Evolutionary conservation across 2,888 invertebrate genomes (phyloP).

Genomic region (Rhyacophila evoluta): DNA sequence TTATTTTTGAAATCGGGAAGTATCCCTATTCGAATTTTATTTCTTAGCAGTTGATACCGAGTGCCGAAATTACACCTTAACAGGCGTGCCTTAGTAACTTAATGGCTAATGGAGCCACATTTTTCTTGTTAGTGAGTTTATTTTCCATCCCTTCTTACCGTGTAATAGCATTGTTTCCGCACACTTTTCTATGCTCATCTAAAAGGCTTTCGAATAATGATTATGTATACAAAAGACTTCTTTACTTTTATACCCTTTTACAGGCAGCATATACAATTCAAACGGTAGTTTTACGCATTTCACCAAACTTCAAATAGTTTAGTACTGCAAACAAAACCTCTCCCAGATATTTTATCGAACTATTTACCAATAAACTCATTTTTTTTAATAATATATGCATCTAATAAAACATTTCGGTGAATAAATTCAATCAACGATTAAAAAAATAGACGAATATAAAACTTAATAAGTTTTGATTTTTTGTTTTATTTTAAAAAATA

Average conservation of each 20-base stretch:
- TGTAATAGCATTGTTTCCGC: conserved; percentile 22
- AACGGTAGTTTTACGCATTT: not conserved
- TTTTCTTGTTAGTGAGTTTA: conserved; percentile 22
- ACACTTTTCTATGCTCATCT: conserved; percentile 19
- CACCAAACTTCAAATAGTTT: not conserved
- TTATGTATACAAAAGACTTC: not conserved
- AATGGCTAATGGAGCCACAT: conserved; percentile 24
- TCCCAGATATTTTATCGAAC: too few species aligned
- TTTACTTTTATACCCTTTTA: not conserved
- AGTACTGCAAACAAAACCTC: not conserved
- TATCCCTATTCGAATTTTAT: not conserved
- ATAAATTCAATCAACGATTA: too few species aligned
- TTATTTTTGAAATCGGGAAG: not conserved
- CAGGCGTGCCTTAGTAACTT: not conserved
- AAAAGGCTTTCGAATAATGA: conserved; percentile 19
- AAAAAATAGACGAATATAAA: too few species aligned
- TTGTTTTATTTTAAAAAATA: too few species aligned
- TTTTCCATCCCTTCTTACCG: conserved; percentile 11
- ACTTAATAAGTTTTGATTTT: too few species aligned
- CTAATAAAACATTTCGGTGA: too few species aligned
- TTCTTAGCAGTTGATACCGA: not conserved
- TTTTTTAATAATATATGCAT: too few species aligned
- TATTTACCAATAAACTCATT: too few species aligned
- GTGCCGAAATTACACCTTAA: conserved; percentile 19
- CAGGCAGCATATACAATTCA: not conserved